Conservation (phyloP, 1,140 invertebrate species). For the Drosophila lini region DNA sequence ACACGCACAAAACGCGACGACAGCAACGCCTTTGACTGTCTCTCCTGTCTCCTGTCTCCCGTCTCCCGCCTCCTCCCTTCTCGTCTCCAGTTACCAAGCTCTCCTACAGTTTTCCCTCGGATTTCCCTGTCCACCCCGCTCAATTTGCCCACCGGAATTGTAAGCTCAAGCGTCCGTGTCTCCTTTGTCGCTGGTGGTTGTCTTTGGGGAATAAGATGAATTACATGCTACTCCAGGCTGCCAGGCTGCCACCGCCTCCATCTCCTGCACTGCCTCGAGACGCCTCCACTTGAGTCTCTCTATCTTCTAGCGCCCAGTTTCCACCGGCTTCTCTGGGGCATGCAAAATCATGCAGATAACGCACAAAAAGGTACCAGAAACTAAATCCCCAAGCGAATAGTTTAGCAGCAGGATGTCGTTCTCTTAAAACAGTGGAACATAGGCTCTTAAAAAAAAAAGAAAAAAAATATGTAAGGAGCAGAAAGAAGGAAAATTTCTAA, state of each 20-base stretch:
- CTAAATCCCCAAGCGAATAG: conserved; percentile 79
- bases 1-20: conserved; percentile 72
- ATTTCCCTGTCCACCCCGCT: neutral
- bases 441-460: conserved; percentile 13
- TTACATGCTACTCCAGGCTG: conserved; percentile 72
- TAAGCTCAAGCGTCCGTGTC: conserved; percentile 55
- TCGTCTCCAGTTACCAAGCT: neutral
- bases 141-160: conserved; percentile 54
- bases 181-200: conserved; percentile 51
- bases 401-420: conserved; percentile 46
- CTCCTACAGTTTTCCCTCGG: conserved; percentile 3
- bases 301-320: conserved; percentile 21
- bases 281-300: conserved; percentile 1
- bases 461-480: neutral
- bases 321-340: conserved; percentile 17
- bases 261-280: neutral
- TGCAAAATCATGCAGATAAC: conserved; percentile 70
- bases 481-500: neutral
- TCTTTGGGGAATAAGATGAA: conserved; percentile 82
- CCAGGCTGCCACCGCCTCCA: conserved; percentile 2
- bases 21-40: conserved; percentile 62
- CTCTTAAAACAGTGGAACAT: conserved; percentile 30
- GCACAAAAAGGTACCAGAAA: conserved; percentile 73
- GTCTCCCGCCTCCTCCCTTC: neutral
- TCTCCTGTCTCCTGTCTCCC: neutral